Percentiles rank a stretch among this genome's conserved stretches.
These are phyloP conservation scores for Sebastes baramenuke DNA, from an alignment of 2,797 vertebrate species.

Conservation along the genomic window DNA sequence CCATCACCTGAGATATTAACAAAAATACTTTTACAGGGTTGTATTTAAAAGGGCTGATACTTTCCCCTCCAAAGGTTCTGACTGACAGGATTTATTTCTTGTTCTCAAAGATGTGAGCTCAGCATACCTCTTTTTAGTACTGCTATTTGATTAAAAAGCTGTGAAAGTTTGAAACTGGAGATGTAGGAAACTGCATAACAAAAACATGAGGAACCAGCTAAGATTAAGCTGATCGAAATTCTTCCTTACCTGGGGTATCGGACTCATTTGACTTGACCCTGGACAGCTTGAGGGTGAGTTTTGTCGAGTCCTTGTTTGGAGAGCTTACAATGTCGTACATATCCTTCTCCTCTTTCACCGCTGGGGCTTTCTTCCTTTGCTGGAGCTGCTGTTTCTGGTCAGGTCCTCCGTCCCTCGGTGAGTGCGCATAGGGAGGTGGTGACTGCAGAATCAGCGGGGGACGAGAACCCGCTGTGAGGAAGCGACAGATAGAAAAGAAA, in stretches of 20 bases:
- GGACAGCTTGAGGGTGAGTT: conserved; percentile 93
- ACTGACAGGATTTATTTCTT: background rate
- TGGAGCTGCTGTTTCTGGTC: conserved; percentile 83
- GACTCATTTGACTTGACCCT: conserved; percentile 94
- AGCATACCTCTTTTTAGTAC: background rate
- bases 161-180: background rate
- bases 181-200: background rate
- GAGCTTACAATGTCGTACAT: conserved; percentile 98
- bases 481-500: conserved; percentile 12
- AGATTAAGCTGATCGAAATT: background rate
- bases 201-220: background rate
- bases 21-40: background rate
- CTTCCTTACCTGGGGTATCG: conserved; percentile 85
- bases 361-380: conserved; percentile 84
- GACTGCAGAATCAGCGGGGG: conserved; percentile 93
- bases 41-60: background rate
- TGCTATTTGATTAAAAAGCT: background rate
- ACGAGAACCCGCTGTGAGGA: conserved; percentile 86
- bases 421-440: conserved; percentile 90
- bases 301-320: conserved; percentile 95
- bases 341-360: conserved; percentile 94
- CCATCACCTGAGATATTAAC: conserved; percentile 84
- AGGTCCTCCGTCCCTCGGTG: conserved; percentile 92
- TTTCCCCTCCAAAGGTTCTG: background rate
- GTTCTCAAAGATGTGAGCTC: background rate